Evolutionary conservation across 92 coral and sea anemone genomes (phyloP), one percentile per base, ranked within the genome.

Genomic region (Isaurus tuberculatus): DNA sequence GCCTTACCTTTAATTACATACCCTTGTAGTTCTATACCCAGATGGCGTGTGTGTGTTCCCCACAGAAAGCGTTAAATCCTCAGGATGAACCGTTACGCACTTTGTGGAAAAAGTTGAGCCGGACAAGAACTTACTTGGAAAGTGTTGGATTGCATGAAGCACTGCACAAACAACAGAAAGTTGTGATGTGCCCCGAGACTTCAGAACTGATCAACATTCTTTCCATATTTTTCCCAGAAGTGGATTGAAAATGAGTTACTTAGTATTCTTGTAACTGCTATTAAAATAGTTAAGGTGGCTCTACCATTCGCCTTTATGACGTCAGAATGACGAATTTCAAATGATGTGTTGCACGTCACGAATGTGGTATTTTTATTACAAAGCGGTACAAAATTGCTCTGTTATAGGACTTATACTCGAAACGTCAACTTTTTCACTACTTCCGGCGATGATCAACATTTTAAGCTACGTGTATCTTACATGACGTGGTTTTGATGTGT

Each of bases 21-120:
- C 58, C 1, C 27, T 40, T 70, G 65, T 65, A 93, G 94, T 93
- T 91, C 75, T 87, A 68, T 77, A 93, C 97, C 49, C 97, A 93
- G 88, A 93, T 93, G 97, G 87, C 90, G 1, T 93, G 97, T 85
- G 86, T 89, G 26, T 93, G 97, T 55, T 61, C 87, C 16, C 97
- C 97, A 2, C 81, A 86, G 91, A 93, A 93, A 83, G 80, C 86
- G 3, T 73, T 93, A 16, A 85, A 93, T 67, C 94, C 93, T 5
- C 79, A 82, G 11, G 97, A 91, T 29, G 92, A 84, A 67, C 97
- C 97, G 1, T 61, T 93, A 81, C 72, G 49, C 1, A 79, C 94
- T 32, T 88, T 93, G 34, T 93, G 97, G 97, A 86, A 87, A 44
- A 91, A 80, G 60, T 79, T 84, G 19, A 86, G 90, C 34, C 83